Evolutionary conservation across 2,113 vertebrate species (phyloP), one percentile per base, ranked within the genome.

Genomic region (Lepus europaeus): DNA sequence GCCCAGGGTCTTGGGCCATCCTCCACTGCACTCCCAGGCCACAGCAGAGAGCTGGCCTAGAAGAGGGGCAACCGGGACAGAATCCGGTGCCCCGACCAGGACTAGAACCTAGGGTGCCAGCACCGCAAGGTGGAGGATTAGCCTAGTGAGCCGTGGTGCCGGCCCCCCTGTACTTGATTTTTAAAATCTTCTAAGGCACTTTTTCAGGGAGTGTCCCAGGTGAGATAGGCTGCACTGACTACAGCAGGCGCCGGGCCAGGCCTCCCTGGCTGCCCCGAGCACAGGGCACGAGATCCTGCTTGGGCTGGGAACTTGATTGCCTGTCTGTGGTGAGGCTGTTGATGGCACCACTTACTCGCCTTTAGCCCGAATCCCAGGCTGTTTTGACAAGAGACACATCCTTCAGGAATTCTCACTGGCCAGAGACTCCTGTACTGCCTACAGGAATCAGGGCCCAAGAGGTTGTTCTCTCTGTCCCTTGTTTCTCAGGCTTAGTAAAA

Each of bases 401-500:
- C 27, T 81, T 89, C 39, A 76, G 94, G 79, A 89, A 33, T n/a
- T 91, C 29, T 91, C 45, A 16, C 61, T 69, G 33, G 82, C 59
- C 66, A 74, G 53, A 79, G 51, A n/a, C 20, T 14, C n/a, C 69
- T 90, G 19, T 53, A 90, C 64, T 90, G 23, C 27, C 27, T 77
- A 63, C 81, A 68, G 78, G 80, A 91, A 80, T 51, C 29, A 53
- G 25, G 29, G 45, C 80, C 36, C 63, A 96, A 25, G 25, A 84
- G n/a, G n/a, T 66, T 51, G 91, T 93, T 78, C 27, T 91, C 61
- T 95, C 97, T 78, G 61, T 96, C 85, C 80, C 56, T 88, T 94
- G 59, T 79, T 73, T 95, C 64, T 36, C 97, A 99, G 99, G 98
- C 98, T 99, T 91, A 99, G 99, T 97, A 99, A 99, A 98, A 99